These are phyloP conservation scores for Leptinotarsa rubiginosa DNA, from an alignment of 2,888 invertebrate species.

Conservation along the genomic window DNA sequence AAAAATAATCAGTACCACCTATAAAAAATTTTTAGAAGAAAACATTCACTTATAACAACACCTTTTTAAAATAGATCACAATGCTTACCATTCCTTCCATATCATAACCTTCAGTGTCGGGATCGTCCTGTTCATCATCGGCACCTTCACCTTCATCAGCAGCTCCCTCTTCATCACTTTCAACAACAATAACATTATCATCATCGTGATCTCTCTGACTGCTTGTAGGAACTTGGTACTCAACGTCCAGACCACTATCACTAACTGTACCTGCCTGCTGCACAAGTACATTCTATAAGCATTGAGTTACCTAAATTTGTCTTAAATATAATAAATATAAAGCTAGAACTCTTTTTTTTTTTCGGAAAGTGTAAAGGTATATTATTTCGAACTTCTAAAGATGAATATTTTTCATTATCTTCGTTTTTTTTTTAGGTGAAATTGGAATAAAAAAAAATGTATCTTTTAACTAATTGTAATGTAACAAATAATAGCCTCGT, in stretches of 20 bases:
- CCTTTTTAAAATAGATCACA: too few relatives aligned
- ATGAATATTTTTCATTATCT: too few relatives aligned
- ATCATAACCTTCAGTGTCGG: slow-evolving; percentile 71
- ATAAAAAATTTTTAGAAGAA: background rate
- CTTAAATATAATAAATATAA: background rate
- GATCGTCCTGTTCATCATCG: slow-evolving; percentile 68
- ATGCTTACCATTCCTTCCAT: slow-evolving; percentile 65
- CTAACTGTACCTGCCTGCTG: slow-evolving; percentile 59
- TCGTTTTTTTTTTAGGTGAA: too few relatives aligned
- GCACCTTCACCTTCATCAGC: slow-evolving; percentile 68
- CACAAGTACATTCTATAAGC: slow-evolving; percentile 22
- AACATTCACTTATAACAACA: slow-evolving; percentile 1
- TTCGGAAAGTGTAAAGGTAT: too few relatives aligned
- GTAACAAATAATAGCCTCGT: too few relatives aligned
- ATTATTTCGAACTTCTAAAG: too few relatives aligned
- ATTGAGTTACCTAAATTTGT: background rate
- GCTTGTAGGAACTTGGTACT: slow-evolving; percentile 87
- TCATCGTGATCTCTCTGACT: slow-evolving; percentile 89
- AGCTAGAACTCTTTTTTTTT: too few relatives aligned
- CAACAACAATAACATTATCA: slow-evolving; percentile 75
- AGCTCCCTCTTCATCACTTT: slow-evolving; percentile 84
- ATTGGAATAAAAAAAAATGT: too few relatives aligned
- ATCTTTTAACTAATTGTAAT: too few relatives aligned
- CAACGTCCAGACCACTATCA: slow-evolving; percentile 74
- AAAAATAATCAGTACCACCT: slow-evolving; percentile 1